Evolutionary conservation across 2,113 vertebrate genomes (phyloP).

Genomic region (Ancistrus triradiatus): DNA sequence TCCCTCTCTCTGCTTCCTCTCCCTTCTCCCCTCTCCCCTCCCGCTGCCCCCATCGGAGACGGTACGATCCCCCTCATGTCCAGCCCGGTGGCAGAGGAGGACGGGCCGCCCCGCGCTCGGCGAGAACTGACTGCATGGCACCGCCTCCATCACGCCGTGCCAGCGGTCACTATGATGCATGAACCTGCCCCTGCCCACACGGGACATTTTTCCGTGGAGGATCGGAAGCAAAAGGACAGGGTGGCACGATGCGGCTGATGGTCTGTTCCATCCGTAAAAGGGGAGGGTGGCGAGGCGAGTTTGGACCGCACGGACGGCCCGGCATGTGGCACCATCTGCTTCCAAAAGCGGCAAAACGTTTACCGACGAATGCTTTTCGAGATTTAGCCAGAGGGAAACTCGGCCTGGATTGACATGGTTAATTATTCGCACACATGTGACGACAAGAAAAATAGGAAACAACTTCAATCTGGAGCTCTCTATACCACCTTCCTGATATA

Average conservation of each 20-base stretch:
- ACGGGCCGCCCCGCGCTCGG: slow-evolving; percentile 41
- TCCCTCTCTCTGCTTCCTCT: too few species aligned
- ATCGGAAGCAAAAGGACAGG: slow-evolving; percentile 45
- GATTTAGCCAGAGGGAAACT: too few species aligned
- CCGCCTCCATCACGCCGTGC: slow-evolving; percentile 65
- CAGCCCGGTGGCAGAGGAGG: slow-evolving; percentile 35
- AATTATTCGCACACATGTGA: too few species aligned
- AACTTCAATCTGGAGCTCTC: too few species aligned
- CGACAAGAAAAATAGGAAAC: too few species aligned
- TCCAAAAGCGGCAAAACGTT: too few species aligned
- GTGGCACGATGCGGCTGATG: slow-evolving; percentile 8
- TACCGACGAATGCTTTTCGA: too few species aligned
- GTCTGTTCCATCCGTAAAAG: not conserved
- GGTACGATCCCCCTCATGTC: slow-evolving; percentile 62
- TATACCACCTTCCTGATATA: too few species aligned
- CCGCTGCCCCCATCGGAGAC: slow-evolving; percentile 32
- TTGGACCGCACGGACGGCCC: not conserved
- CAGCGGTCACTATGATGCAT: slow-evolving; percentile 66
- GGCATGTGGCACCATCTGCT: too few species aligned
- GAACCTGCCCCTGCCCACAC: slow-evolving; percentile 38
- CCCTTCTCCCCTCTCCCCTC: slow-evolving; percentile 8
- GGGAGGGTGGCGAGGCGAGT: not conserved
- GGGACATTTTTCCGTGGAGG: slow-evolving; percentile 42
- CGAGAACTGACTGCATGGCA: slow-evolving; percentile 58
- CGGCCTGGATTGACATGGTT: too few species aligned